Conservation (phyloP, 2,113 vertebrate species). For the Tamias sibiricus region DNA sequence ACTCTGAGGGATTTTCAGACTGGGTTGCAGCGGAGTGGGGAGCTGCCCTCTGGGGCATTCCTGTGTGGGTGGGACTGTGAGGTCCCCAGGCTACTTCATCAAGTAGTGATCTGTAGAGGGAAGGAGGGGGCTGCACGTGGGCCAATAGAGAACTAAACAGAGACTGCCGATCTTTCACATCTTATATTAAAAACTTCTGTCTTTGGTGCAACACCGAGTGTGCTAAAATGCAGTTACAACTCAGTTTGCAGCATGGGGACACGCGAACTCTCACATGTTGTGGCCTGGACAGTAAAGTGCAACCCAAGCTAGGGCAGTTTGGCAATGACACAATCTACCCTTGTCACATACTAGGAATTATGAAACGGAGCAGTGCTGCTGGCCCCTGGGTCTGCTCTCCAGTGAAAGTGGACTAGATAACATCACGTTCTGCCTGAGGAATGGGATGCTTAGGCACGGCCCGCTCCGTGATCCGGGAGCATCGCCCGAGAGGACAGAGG, state of each 20-base stretch:
- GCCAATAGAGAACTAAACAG: slow-evolving; percentile 62
- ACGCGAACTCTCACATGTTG: not conserved
- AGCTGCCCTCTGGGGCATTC: not conserved
- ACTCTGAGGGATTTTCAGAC: not conserved
- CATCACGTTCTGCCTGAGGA: not conserved
- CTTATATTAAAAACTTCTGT: not conserved
- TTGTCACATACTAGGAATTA: not conserved
- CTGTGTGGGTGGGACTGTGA: not conserved
- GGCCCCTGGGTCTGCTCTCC: too few relatives aligned
- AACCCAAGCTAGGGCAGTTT: not conserved
- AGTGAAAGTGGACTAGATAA: not conserved
- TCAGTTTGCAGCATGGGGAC: not conserved
- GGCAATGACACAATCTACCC: not conserved
- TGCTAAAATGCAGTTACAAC: not conserved
- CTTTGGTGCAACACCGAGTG: not conserved
- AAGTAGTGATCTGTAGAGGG: slow-evolving; percentile 13
- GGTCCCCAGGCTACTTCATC: slow-evolving; percentile 46
- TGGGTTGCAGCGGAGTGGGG: not conserved
- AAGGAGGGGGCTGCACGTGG: not conserved
- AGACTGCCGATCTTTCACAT: not conserved
- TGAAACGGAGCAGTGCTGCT: not conserved
- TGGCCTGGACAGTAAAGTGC: not conserved
- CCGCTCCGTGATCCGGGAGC: too few relatives aligned
- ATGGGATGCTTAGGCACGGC: not conserved
- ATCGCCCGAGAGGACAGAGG: not conserved